These are phyloP conservation scores for Poeciliopsis infans DNA, from an alignment of 2,797 vertebrate species.

Conservation along the genomic window DNA sequence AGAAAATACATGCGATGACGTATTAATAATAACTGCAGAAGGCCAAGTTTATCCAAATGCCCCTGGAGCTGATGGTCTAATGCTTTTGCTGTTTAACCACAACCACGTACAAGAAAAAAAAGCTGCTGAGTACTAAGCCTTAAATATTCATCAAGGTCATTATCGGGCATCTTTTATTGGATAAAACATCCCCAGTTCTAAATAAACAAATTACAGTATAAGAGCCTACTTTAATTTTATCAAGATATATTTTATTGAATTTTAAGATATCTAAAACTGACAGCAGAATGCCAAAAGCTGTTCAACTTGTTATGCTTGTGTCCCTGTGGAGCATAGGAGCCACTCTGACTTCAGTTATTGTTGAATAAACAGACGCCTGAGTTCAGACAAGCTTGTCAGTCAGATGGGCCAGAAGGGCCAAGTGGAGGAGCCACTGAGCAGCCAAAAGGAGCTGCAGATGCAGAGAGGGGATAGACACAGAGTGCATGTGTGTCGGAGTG, in stretches of 20 bases:
- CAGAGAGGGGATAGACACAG: constrained; percentile 8
- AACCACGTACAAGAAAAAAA: constrained; percentile 4
- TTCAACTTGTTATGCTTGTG: constrained; percentile 16
- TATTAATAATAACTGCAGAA: constrained; percentile 63
- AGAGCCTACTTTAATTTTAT: constrained; percentile 12
- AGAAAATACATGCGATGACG: constrained; percentile 35
- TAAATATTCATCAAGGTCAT: constrained; percentile 20
- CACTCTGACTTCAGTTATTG: constrained; percentile 59
- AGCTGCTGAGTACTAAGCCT: constrained; percentile 7
- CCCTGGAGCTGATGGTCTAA: constrained; percentile 62
- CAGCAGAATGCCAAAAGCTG: constrained; percentile 11
- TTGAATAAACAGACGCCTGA: constrained; percentile 64
- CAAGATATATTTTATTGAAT: background rate
- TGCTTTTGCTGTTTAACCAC: constrained; percentile 47
- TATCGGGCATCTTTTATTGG: constrained; percentile 1
- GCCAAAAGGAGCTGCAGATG: constrained; percentile 32
- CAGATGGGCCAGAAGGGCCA: constrained; percentile 58
- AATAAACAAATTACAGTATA: background rate
- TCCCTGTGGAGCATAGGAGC: constrained; percentile 40
- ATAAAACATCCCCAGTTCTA: background rate
- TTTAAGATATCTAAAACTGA: constrained; percentile 1
- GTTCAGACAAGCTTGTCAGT: constrained; percentile 66
- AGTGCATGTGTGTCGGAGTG: constrained; percentile 7
- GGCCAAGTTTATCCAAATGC: constrained; percentile 58
- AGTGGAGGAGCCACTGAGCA: constrained; percentile 43